A percentile compares a stretch with the other conserved stretches of the same genome.
phyloP scores from a whole-genome alignment of 2,888 invertebrate genomes.

The Chesias legatella region DNA sequence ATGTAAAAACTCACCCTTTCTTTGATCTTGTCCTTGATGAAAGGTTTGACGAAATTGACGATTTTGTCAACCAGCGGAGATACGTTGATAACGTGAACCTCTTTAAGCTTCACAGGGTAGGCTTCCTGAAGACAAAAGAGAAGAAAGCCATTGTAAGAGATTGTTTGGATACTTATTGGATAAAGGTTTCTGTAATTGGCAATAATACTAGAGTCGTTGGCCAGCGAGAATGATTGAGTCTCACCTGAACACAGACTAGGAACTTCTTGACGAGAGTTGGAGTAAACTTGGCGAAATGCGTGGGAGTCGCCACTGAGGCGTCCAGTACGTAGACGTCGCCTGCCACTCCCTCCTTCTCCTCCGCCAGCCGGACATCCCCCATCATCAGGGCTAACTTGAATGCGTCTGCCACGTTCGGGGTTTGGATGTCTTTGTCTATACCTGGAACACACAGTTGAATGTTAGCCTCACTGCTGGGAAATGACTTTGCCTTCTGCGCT shows the following conservation, averaged over 20 bases:
- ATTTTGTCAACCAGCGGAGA: constrained; percentile 92
- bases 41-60: constrained; percentile 91
- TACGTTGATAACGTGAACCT: constrained; percentile 91
- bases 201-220: no score
- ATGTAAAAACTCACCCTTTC: constrained; percentile 76
- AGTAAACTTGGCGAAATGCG: constrained; percentile 91
- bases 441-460: no score
- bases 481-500: no score
- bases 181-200: no score
- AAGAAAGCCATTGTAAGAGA: no score
- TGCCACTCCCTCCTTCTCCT: constrained; percentile 89
- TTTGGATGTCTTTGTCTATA: constrained; percentile 84
- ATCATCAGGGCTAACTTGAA: constrained; percentile 93
- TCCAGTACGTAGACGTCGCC: constrained; percentile 92
- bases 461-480: no score
- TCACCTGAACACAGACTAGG: constrained; percentile 88
- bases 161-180: no score
- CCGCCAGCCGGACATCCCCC: constrained; percentile 88
- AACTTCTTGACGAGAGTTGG: constrained; percentile 91
- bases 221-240: no score
- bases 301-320: constrained; percentile 87
- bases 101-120: constrained; percentile 92
- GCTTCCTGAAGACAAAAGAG: constrained; percentile 85
- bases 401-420: constrained; percentile 86
- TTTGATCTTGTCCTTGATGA: constrained; percentile 92